phyloP scores from a whole-genome alignment of 2,888 invertebrate species.

The Sminthurinus aureus region DNA sequence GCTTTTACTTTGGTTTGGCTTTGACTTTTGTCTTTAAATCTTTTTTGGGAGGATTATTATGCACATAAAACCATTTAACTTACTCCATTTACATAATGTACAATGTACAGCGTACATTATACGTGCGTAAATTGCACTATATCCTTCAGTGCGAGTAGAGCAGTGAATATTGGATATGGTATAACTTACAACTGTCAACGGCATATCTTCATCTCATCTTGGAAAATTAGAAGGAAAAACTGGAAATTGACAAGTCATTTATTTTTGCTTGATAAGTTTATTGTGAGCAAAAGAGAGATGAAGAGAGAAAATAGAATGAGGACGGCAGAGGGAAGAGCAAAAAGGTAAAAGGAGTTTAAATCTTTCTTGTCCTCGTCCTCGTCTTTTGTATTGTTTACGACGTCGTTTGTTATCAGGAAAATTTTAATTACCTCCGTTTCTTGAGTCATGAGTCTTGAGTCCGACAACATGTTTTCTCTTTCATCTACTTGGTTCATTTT shows the following conservation, averaged over 20 bases:
- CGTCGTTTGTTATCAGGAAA: slow-evolving; percentile 39
- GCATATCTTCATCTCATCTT: not conserved
- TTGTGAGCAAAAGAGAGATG: slow-evolving; percentile 14
- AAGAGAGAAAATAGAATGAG: not conserved
- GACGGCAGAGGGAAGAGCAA: too few species aligned
- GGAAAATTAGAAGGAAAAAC: not conserved
- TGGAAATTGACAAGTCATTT: not conserved
- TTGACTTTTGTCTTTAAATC: not conserved
- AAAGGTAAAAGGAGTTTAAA: not conserved
- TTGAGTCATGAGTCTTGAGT: too few species aligned
- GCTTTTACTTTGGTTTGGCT: too few species aligned
- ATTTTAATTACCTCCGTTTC: slow-evolving; percentile 32
- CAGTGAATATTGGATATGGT: too few species aligned
- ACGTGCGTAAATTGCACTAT: too few species aligned
- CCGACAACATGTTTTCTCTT: not conserved
- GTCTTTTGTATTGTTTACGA: slow-evolving; percentile 32
- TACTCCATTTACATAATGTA: not conserved
- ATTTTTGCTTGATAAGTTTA: slow-evolving; percentile 38
- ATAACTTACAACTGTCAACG: not conserved
- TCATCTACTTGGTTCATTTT: too few species aligned
- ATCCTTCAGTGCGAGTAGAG: not conserved
- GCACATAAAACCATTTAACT: not conserved
- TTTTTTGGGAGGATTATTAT: not conserved
- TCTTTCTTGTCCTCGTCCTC: not conserved
- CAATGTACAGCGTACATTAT: too few species aligned